These are phyloP conservation scores for Trissolcus japonicus DNA, from an alignment of 2,888 invertebrate species.

Conservation along the genomic window DNA sequence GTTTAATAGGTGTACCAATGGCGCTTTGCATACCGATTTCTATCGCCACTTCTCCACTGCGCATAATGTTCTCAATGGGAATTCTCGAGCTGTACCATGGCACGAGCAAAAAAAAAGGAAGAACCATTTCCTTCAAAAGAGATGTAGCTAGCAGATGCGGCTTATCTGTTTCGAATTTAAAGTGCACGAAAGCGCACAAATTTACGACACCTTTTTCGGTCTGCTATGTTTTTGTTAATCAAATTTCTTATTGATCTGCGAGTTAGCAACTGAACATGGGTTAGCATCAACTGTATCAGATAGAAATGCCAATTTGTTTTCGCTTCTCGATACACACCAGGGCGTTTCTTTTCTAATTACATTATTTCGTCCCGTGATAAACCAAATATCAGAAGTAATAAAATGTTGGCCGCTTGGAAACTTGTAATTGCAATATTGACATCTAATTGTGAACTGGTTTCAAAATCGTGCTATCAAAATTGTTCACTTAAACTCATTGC, in stretches of 20 bases:
- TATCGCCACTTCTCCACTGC: conserved; percentile 39
- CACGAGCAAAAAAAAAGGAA: conserved; percentile 21
- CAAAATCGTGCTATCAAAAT: conserved; percentile 13
- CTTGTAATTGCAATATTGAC: no score
- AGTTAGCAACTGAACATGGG: no score
- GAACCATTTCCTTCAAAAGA: conserved; percentile 16
- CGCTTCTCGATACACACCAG: no score
- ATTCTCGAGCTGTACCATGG: conserved; percentile 29
- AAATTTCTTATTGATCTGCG: not conserved
- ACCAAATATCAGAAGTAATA: no score
- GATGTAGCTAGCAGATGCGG: conserved; percentile 32
- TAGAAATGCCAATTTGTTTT: no score
- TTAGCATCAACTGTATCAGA: no score
- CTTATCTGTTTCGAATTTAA: conserved; percentile 42
- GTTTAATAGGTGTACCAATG: conserved; percentile 46
- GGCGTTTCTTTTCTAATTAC: no score
- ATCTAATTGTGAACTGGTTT: conserved; percentile 28
- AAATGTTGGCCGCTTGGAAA: no score
- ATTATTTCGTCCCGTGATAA: no score
- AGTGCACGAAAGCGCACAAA: conserved; percentile 13
- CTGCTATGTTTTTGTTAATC: not conserved
- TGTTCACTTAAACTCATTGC: conserved; percentile 41
- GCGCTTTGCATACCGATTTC: conserved; percentile 53
- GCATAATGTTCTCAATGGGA: conserved; percentile 39
- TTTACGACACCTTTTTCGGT: not conserved